Evolutionary conservation across 2,888 invertebrate species (phyloP).

Genomic region (Oscheius sp.): DNA sequence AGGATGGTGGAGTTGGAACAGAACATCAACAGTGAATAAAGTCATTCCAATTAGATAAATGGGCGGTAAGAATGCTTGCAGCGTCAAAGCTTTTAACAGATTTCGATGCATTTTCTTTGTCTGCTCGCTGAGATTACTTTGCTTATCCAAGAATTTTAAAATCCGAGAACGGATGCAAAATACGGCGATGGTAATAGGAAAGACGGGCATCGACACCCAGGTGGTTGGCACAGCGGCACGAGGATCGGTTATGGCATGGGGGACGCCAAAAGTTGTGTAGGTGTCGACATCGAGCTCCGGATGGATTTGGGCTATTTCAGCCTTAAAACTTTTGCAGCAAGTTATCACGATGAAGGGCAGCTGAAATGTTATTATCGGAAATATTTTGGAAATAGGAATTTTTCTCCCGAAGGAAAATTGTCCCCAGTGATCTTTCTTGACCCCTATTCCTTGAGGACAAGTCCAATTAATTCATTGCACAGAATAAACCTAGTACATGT

Average conservation of each 20-base stretch:
- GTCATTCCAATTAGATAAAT: not conserved
- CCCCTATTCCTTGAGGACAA: not conserved
- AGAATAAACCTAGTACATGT: no score
- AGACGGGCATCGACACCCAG: not conserved
- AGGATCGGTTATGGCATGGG: not conserved
- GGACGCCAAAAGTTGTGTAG: not conserved
- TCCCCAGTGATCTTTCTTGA: not conserved
- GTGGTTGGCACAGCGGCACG: not conserved
- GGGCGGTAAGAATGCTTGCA: conserved; percentile 10
- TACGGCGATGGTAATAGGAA: conserved; percentile 4
- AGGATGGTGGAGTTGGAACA: not conserved
- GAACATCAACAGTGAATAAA: not conserved
- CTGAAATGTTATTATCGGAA: no score
- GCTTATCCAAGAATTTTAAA: not conserved
- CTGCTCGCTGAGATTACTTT: not conserved
- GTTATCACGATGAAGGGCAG: no score
- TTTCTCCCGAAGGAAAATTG: not conserved
- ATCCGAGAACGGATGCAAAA: not conserved
- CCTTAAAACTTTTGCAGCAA: not conserved
- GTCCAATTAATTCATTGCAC: not conserved
- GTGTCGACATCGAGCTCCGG: conserved; percentile 5
- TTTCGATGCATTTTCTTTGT: conserved; percentile 1
- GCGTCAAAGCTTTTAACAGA: not conserved
- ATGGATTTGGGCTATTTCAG: conserved; percentile 3
- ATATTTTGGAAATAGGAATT: no score